Evolutionary conservation across 2,113 vertebrate species (phyloP).

Genomic region (Gyps fulvus): DNA sequence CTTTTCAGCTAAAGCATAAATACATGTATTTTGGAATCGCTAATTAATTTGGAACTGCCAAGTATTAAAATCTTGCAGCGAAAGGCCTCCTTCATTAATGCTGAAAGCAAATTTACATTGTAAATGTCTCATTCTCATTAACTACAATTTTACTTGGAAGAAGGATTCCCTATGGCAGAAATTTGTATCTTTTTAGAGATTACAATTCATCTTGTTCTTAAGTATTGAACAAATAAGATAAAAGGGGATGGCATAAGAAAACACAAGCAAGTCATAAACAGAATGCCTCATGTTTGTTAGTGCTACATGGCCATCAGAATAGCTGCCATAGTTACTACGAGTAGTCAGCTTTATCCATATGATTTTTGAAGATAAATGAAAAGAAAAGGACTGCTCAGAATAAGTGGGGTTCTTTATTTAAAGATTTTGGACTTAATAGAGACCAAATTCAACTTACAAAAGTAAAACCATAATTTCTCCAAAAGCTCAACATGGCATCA

Average conservation of each 20-base stretch:
- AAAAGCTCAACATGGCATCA: not conserved
- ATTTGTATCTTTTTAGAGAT: not conserved
- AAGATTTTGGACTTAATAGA: not conserved
- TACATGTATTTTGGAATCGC: not conserved
- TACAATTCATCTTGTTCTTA: not conserved
- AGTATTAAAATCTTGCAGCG: not conserved
- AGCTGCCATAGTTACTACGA: not conserved
- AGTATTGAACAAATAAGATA: not conserved
- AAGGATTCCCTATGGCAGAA: not conserved
- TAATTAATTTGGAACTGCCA: not conserved
- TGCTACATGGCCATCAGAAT: not conserved
- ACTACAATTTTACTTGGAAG: not conserved
- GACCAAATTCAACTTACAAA: not conserved
- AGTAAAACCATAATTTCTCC: not conserved
- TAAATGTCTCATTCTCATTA: not conserved
- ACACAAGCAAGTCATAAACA: not conserved
- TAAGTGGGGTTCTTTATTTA: not conserved
- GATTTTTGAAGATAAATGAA: not conserved
- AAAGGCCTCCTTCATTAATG: not conserved
- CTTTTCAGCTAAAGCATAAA: not conserved
- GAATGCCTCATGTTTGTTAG: not conserved
- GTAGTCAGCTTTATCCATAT: not conserved
- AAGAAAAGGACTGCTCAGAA: not conserved
- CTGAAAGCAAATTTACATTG: not conserved
- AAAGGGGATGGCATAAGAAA: not conserved